Evolutionary conservation across 1,140 invertebrate genomes (phyloP).

Genomic region (Euglossa dilemma): DNA sequence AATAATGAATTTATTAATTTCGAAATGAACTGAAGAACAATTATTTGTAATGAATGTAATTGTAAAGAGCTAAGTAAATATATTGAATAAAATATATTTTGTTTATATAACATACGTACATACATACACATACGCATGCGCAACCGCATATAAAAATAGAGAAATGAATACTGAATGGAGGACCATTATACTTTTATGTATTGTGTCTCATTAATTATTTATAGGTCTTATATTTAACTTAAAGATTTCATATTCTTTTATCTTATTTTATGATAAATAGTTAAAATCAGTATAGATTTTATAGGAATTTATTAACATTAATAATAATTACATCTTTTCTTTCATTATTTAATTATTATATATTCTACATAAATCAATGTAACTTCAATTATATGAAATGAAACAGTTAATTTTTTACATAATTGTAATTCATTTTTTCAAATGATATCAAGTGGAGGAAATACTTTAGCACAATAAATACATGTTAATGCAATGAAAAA

Average conservation of each 20-base stretch:
- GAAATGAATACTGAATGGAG: neutral
- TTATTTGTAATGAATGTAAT: neutral
- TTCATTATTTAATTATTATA: too few species aligned
- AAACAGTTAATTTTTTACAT: too few species aligned
- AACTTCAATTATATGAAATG: neutral
- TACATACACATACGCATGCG: neutral
- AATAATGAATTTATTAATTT: neutral
- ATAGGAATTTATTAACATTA: too few species aligned
- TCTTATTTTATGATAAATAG: neutral
- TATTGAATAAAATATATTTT: neutral
- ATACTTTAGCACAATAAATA: neutral
- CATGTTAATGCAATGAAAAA: neutral
- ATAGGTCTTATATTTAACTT: neutral
- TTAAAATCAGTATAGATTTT: neutral
- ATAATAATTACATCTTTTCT: neutral
- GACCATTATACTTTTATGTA: neutral
- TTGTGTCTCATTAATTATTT: neutral
- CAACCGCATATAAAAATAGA: neutral
- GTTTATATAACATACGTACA: neutral
- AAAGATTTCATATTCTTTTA: neutral
- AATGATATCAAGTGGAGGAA: neutral
- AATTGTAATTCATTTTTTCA: neutral
- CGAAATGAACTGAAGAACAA: neutral
- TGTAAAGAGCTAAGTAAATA: conserved; percentile 5
- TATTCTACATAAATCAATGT: neutral